phyloP scores from a whole-genome alignment of 2,113 vertebrate species.

The Otis tarda region DNA sequence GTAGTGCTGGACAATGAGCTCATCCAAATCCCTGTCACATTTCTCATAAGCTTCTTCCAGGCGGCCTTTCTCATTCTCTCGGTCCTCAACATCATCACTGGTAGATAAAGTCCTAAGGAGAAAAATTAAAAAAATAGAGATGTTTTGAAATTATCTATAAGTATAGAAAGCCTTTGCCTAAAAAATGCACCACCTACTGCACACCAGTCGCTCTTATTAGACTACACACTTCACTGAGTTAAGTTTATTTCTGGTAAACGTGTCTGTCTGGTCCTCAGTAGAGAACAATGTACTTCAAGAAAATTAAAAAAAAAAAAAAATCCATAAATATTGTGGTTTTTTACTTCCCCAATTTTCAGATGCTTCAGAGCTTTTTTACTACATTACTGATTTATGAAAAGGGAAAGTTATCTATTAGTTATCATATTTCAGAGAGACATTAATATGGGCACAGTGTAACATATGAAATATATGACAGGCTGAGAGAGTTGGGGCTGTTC shows the following conservation, averaged over 20 bases:
- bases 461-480: background rate
- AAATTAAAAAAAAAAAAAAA: background rate
- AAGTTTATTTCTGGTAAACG: background rate
- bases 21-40: conserved; percentile 90
- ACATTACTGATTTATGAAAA: background rate
- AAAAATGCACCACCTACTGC: rapidly evolving
- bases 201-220: background rate
- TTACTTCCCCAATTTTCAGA: background rate
- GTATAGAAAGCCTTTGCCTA: background rate
- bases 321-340: background rate
- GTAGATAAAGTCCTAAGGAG: conserved; percentile 86
- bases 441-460: background rate
- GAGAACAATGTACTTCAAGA: background rate
- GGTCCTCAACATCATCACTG: conserved; percentile 92
- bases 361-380: background rate
- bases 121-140: background rate
- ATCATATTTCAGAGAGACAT: background rate
- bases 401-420: background rate
- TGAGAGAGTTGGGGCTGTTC: too few species aligned
- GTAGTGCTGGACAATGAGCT: conserved; percentile 94
- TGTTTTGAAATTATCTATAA: background rate
- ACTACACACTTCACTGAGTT: background rate
- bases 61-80: conserved; percentile 93
- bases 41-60: conserved; percentile 96
- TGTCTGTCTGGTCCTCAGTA: background rate